phyloP scores from a whole-genome alignment of 2,888 invertebrate genomes.

The Oxycera nigricornis region DNA sequence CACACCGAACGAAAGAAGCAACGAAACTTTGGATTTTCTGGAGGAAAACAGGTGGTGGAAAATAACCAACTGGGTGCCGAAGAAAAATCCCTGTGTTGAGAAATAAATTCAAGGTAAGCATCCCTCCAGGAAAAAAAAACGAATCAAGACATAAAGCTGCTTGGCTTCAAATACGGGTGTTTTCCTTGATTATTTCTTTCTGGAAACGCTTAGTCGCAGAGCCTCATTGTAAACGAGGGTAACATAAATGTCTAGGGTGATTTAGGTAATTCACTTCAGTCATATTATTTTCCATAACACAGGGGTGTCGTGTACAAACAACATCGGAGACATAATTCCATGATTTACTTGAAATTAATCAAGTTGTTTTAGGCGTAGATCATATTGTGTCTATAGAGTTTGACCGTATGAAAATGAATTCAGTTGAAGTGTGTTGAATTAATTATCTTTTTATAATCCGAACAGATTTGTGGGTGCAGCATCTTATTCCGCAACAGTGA shows the following conservation, averaged over 20 bases:
- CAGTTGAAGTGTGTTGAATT: too few species aligned
- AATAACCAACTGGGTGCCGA: not conserved
- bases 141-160: not conserved
- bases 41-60: not conserved
- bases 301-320: not conserved
- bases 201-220: not conserved
- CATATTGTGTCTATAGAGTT: too few species aligned
- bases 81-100: not conserved
- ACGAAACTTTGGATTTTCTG: not conserved
- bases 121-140: not conserved
- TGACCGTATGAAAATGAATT: too few species aligned
- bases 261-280: not conserved
- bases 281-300: conserved; percentile 2
- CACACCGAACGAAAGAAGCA: not conserved
- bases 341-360: not conserved
- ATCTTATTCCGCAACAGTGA: too few species aligned
- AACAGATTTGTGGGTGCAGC: too few species aligned
- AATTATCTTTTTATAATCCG: too few species aligned
- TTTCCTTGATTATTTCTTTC: not conserved
- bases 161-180: not conserved
- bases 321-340: not conserved
- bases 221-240: not conserved
- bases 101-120: not conserved
- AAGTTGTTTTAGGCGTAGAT: too few species aligned
- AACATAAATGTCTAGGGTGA: not conserved